Base-by-base conservation (phyloP, 2,888 invertebrate species). In the Glomeris marginata region DNA sequence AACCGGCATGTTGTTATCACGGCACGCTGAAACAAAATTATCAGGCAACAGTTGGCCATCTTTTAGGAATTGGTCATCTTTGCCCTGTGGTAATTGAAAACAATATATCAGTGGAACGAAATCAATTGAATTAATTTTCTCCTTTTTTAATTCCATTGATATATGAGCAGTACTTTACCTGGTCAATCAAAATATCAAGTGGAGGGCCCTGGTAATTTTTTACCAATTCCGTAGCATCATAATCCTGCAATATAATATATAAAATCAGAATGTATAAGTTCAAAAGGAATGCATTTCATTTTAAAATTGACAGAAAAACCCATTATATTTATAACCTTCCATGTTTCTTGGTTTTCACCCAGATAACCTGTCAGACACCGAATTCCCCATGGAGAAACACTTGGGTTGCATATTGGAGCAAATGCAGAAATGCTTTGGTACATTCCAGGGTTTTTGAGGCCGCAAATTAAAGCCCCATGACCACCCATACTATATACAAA, bases 361-460 rank as follows among this genome's bases (percentile, higher is more conserved):
- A 91, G 67, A 64, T 88, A 91, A 0, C 85, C 85, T 47, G 71
- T 69, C 50, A 94, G 82, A 2, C 83, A 86, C 63, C 88, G 91
- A 45, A 66, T 60, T 0, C 97, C 95, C 92, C 92, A 95, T 0
- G 81, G 76, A 58, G 84, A 81, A 48, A 78, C 71, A 2, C 71
- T 75, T 0, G 97, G 94, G 68, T 95, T 90, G 58, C 82, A 80
- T 61, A 97, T 92, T 0, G 98, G 94, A 2, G 97, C 80, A 72
- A 98, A 95, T 4, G 90, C 92, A 55, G 94, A 92, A 0, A 92
- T 90, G 41, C 72, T 71, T 22, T 52, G 48, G 45, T 62, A 60
- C 51, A 81, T 69, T 13, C 84, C 85, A 10, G 94, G 94, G 68
- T 90, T 91, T 67, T 87, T 85, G 40, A 98, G 68, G 4, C 85